A percentile compares a stretch with the other conserved stretches of the same genome.
Evolutionary conservation across 2,113 vertebrate species (phyloP).

Genomic region (Chrysochloris asiatica): DNA sequence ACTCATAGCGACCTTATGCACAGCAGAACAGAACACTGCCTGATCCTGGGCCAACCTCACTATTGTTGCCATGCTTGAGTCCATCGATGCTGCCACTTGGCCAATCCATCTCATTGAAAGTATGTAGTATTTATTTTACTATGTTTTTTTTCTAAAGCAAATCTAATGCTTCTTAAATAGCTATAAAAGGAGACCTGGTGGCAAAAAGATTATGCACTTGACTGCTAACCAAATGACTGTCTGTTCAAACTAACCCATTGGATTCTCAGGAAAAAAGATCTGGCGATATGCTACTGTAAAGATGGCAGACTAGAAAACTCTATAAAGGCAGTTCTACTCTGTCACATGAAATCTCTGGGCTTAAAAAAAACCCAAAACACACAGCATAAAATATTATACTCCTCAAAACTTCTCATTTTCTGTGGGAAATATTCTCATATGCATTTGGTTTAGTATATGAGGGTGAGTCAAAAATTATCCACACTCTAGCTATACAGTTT

Average conservation of each 20-base stretch:
- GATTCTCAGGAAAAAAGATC: neutral
- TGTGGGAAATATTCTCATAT: neutral
- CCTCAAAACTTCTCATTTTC: conserved; percentile 21
- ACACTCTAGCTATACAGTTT: too few species aligned
- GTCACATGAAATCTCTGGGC: neutral
- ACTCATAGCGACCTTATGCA: too few species aligned
- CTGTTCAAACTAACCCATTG: neutral
- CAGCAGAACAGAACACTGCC: too few species aligned
- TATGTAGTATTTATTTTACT: neutral
- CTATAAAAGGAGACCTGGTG: neutral
- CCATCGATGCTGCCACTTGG: too few species aligned
- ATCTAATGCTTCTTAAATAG: neutral
- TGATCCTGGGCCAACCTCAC: too few species aligned
- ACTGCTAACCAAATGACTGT: too few species aligned
- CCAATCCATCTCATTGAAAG: too few species aligned
- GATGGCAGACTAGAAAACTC: neutral
- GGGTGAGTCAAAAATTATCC: too few species aligned
- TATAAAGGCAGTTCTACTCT: neutral
- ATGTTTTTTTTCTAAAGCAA: neutral
- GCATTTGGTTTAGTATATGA: too few species aligned
- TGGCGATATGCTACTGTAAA: neutral
- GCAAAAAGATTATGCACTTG: neutral
- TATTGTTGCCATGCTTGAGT: too few species aligned
- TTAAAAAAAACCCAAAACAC: too few species aligned
- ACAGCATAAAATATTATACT: neutral